Evolutionary conservation across 2,888 invertebrate genomes (phyloP), one percentile per base, ranked within the genome.

Genomic region (Holacanthella duospinosa): DNA sequence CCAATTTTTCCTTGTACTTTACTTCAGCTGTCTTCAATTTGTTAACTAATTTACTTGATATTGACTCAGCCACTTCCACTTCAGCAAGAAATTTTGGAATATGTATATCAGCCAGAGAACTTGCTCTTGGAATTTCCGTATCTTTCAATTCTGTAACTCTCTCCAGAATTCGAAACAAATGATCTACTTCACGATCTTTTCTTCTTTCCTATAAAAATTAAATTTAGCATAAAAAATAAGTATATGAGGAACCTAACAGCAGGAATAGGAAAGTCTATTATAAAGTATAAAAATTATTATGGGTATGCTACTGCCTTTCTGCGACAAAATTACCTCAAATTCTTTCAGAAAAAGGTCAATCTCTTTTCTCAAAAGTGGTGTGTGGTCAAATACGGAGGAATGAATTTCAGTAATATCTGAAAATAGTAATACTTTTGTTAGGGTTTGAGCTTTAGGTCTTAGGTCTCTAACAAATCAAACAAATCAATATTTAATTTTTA

Each of bases 281-380:
- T 27, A 12, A 27, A 12, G 9, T 27, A 55, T 16, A n/a, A 53
- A 9, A 21, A n/a, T 16, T 6, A 9, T 53, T 12, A n/a, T 12
- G 9, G 24, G 19, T 19, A 43, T 16, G 43, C 12, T n/a, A n/a
- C n/a, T n/a, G n/a, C n/a, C n/a, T n/a, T n/a, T n/a, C n/a, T n/a
- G 28, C n/a, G 29, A 43, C 9, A 27, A 2, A 6, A 28, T 77
- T 80, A 89, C 89, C 84, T 93, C 91, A 79, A 92, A 92, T 77
- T 92, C 90, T 71, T 85, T 85, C 3, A 91, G 77, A 79, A 89
- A 86, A 77, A 84, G 86, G 71, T 86, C 86, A 70, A 92, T 86
- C 83, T 93, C 93, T 62, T 91, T 90, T 78, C 85, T 87, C 64
- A 92, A 77, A 77, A 92, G 89, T 43, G 89, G 88, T 68, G 86